Percentiles rank a stretch among this genome's conserved stretches.
Conservation (phyloP, 2,113 vertebrate species). For the Amphiprion ocellaris region DNA sequence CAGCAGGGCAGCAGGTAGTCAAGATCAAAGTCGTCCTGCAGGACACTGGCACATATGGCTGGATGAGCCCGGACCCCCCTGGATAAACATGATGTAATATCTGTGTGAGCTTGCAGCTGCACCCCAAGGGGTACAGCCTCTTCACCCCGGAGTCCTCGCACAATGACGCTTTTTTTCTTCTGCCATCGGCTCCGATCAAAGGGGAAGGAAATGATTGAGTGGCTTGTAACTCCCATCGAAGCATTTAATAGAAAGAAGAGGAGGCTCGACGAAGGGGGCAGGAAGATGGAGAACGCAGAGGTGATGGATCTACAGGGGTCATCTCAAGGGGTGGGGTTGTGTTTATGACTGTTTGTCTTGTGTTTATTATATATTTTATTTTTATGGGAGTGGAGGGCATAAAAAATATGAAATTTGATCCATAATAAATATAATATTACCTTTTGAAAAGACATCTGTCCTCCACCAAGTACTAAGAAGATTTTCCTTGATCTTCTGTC, state of each 20-base stretch:
- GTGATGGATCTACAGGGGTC: conserved; percentile 22
- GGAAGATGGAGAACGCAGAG: conserved; percentile 14
- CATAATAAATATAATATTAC: too few species aligned
- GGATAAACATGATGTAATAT: conserved; percentile 69
- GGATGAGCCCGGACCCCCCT: conserved; percentile 7
- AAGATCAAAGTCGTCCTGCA: conserved; percentile 65
- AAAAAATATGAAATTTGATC: too few species aligned
- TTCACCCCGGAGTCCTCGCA: conserved; percentile 41
- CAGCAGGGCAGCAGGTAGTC: conserved; percentile 36
- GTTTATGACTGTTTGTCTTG: neutral
- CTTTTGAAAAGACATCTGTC: too few species aligned
- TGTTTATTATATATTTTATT: neutral
- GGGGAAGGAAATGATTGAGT: conserved; percentile 59
- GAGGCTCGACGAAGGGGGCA: neutral
- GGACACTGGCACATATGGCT: conserved; percentile 45
- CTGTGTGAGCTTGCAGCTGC: conserved; percentile 40
- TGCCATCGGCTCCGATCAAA: conserved; percentile 57
- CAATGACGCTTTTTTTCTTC: conserved; percentile 15
- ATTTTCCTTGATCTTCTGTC: too few species aligned
- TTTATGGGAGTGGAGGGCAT: too few species aligned
- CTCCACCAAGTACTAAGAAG: too few species aligned
- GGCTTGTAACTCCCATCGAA: conserved; percentile 58
- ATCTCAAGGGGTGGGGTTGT: neutral
- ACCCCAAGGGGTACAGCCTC: conserved; percentile 27
- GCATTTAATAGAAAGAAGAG: conserved; percentile 62